Conservation (phyloP, 2,888 invertebrate species). For the Alloplasta piceator region DNA sequence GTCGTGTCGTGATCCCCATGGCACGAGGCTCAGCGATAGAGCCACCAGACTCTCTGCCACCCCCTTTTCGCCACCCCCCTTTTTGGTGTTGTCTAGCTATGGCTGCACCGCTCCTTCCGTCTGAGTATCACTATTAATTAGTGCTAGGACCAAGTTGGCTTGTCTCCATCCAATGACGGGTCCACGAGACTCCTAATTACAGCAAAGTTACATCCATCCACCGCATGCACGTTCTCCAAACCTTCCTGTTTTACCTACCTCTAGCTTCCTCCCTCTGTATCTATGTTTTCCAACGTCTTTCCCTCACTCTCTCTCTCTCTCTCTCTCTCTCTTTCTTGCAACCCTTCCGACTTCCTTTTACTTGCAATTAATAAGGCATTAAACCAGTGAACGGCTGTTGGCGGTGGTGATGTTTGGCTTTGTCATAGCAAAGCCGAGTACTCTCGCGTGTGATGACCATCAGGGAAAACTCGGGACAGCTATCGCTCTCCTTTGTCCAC, state of each 20-base stretch:
- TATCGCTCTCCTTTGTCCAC: not conserved
- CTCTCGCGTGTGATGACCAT: constrained; percentile 23
- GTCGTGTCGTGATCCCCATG: constrained; percentile 53
- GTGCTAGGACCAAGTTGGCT: constrained; percentile 73
- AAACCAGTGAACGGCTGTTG: constrained; percentile 68
- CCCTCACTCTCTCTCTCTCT: not conserved
- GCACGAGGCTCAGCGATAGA: constrained; percentile 44
- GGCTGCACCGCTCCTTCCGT: constrained; percentile 43
- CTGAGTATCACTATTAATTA: constrained; percentile 78
- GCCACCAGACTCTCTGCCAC: constrained; percentile 17
- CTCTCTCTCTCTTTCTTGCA: constrained; percentile 24
- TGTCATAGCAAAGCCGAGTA: constrained; percentile 10
- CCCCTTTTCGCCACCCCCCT: not conserved
- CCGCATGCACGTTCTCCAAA: constrained; percentile 25
- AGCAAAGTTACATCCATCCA: constrained; percentile 71
- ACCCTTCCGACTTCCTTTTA: constrained; percentile 68
- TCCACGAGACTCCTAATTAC: constrained; percentile 76
- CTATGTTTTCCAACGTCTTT: not conserved
- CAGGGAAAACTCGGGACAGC: not conserved
- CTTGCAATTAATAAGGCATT: constrained; percentile 76
- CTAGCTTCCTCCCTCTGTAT: not conserved
- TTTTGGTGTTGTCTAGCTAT: constrained; percentile 47
- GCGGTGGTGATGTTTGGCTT: constrained; percentile 48
- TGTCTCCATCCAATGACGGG: constrained; percentile 73
- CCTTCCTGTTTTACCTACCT: not conserved